Evolutionary conservation across 2,113 vertebrate genomes (phyloP).

Genomic region (Chiloscyllium plagiosum): DNA sequence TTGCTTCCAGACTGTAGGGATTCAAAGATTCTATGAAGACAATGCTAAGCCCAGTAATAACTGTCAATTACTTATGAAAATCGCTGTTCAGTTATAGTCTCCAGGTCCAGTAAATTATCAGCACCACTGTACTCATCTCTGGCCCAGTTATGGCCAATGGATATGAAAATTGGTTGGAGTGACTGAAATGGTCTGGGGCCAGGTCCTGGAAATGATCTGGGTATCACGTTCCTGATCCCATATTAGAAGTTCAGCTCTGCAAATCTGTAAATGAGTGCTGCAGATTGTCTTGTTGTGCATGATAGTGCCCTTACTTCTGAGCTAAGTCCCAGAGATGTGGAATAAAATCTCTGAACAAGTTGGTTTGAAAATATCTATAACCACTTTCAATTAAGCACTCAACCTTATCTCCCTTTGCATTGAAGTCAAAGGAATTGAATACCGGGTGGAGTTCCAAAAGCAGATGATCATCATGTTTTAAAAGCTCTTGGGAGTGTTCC

Average conservation of each 20-base stretch:
- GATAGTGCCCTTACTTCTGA: too few relatives aligned
- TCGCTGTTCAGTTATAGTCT: neutral
- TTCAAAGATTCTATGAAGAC: too few relatives aligned
- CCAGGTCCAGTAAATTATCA: neutral
- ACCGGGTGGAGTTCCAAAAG: too few relatives aligned
- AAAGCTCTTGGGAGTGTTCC: too few relatives aligned
- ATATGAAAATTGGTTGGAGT: neutral
- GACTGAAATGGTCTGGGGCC: neutral
- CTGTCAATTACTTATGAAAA: neutral
- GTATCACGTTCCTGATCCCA: neutral
- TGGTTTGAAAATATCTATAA: too few relatives aligned
- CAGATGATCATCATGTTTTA: too few relatives aligned
- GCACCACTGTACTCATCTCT: neutral
- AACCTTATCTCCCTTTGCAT: too few relatives aligned
- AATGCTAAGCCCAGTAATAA: neutral
- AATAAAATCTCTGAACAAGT: too few relatives aligned
- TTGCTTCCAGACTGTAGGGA: too few relatives aligned
- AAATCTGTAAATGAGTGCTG: neutral
- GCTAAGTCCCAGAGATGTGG: too few relatives aligned
- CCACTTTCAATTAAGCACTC: too few relatives aligned
- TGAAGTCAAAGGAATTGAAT: too few relatives aligned
- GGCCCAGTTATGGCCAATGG: neutral
- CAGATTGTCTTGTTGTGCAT: neutral
- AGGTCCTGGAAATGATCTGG: neutral
- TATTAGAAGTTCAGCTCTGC: neutral